These are phyloP conservation scores for Clusia tigrina DNA, from an alignment of 2,888 invertebrate genomes.

Conservation along the genomic window DNA sequence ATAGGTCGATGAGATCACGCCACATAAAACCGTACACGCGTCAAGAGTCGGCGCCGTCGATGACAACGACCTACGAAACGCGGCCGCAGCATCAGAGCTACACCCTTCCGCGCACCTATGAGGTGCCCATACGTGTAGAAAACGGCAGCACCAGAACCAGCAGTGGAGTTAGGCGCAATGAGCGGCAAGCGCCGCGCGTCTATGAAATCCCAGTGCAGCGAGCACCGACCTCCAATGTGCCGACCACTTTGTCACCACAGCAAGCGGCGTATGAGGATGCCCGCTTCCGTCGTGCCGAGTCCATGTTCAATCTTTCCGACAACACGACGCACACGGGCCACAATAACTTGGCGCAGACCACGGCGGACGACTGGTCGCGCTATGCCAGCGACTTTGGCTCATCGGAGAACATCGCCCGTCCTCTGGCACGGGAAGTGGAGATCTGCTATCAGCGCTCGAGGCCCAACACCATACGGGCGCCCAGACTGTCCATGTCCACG, in stretches of 20 bases:
- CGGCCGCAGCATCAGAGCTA: background rate
- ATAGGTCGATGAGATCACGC: constrained; percentile 48
- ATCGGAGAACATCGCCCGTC: constrained; percentile 61
- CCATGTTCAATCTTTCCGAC: constrained; percentile 55
- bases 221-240: constrained; percentile 32
- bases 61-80: constrained; percentile 9
- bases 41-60: background rate
- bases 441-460: constrained; percentile 56
- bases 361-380: constrained; percentile 66
- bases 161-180: background rate
- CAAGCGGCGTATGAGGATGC: constrained; percentile 16
- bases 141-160: constrained; percentile 10
- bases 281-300: constrained; percentile 53
- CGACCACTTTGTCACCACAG: constrained; percentile 14
- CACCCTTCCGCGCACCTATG: constrained; percentile 30
- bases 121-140: constrained; percentile 37
- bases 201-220: constrained; percentile 49
- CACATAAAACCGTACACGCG: constrained; percentile 30
- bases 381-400: constrained; percentile 64
- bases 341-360: constrained; percentile 17
- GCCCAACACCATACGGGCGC: constrained; percentile 56
- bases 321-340: constrained; percentile 18
- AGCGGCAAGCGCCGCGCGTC: constrained; percentile 22
- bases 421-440: constrained; percentile 61
- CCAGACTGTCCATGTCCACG: constrained; percentile 56